phyloP scores from a whole-genome alignment of 2,113 vertebrate genomes.

The Heterocephalus glaber region DNA sequence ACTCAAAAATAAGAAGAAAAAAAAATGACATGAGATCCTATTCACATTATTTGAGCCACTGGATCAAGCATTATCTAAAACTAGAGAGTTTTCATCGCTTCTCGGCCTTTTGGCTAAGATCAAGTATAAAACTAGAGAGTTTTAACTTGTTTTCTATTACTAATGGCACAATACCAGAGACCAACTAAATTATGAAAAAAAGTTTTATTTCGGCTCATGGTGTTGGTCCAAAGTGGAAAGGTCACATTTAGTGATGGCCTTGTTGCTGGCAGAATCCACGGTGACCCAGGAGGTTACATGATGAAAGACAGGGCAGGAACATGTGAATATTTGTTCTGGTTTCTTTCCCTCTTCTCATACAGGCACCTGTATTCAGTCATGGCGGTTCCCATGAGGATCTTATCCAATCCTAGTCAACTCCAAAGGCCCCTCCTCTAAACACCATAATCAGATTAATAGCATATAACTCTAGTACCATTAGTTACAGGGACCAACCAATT shows the following conservation, averaged over 20 bases:
- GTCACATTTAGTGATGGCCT: neutral
- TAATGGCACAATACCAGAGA: neutral
- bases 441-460: neutral
- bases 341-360: neutral
- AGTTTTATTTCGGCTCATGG: neutral
- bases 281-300: neutral
- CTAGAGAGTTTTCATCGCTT: too few relatives aligned
- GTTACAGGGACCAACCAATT: neutral
- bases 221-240: neutral
- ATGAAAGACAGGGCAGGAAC: neutral
- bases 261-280: neutral
- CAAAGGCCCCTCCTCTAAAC: neutral
- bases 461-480: neutral
- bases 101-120: too few relatives aligned
- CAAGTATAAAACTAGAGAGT: neutral
- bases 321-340: neutral
- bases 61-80: neutral
- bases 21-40: neutral
- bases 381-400: neutral
- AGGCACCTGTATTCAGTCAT: neutral
- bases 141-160: neutral
- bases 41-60: neutral
- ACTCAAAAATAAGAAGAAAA: too few relatives aligned
- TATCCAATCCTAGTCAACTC: neutral
- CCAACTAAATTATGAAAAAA: neutral